Conservation (phyloP, 2,888 invertebrate species). For the Hedychridium roseum region DNA sequence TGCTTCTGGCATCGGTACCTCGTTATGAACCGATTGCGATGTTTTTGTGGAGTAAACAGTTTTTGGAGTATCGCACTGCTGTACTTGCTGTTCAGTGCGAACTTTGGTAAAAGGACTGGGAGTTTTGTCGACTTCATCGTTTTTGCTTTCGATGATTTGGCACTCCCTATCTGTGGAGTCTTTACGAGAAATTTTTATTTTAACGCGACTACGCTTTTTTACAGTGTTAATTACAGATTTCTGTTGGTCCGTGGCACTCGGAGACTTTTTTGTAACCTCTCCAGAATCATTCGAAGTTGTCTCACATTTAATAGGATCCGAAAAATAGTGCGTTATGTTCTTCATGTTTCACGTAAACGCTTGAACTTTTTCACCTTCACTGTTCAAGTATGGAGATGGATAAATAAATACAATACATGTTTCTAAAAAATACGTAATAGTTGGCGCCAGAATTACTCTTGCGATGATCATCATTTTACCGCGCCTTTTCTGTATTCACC, state of each 20-base stretch:
- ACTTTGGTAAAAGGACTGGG: slow-evolving; percentile 37
- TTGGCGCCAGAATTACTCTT: too few species aligned
- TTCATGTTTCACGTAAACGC: slow-evolving; percentile 51
- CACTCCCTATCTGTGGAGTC: slow-evolving; percentile 30
- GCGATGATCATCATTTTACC: too few species aligned
- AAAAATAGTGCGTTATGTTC: slow-evolving; percentile 51
- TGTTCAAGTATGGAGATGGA: too few species aligned
- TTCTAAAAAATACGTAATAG: too few species aligned
- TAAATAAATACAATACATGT: too few species aligned
- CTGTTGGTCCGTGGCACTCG: neutral
- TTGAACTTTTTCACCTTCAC: too few species aligned
- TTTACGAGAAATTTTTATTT: slow-evolving; percentile 43
- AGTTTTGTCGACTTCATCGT: slow-evolving; percentile 45
- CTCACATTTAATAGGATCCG: slow-evolving; percentile 35
- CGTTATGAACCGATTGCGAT: neutral
- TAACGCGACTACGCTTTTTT: slow-evolving; percentile 43
- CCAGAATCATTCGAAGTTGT: slow-evolving; percentile 7
- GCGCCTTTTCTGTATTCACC: too few species aligned
- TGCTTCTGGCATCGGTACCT: neutral
- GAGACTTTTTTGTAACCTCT: slow-evolving; percentile 22
- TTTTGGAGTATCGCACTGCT: slow-evolving; percentile 26
- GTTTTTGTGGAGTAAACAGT: slow-evolving; percentile 30
- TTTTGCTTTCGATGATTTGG: slow-evolving; percentile 40
- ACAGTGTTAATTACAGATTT: neutral
- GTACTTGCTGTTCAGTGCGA: slow-evolving; percentile 2